Evolutionary conservation across 2,797 vertebrate genomes (phyloP), one percentile per base, ranked within the genome.

Genomic region (Cheracebus regulus): DNA sequence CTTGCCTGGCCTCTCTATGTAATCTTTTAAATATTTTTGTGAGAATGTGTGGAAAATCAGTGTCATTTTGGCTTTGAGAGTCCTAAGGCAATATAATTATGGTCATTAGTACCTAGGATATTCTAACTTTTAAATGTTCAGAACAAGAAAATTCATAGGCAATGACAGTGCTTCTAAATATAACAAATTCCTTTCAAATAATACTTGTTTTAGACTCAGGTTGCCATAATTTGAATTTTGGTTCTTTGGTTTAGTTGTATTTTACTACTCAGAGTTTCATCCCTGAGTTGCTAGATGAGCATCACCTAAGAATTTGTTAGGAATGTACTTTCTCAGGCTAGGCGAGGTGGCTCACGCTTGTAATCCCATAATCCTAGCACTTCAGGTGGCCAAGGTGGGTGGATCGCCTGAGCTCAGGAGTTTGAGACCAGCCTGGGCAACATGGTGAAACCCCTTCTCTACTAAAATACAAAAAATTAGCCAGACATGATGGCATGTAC

Each of bases 51-150:
- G 44, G 78, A 93, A 36, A 14, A 57, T 95, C 39, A 73, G 30
- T 52, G 75, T 15, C 67, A 72, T 87, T 88, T 88, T 73, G 41
- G 26, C 58, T 78, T 92, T 88, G 67, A 86, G 28, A 76, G 9
- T 92, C 24, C 75, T 85, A 19, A 86, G 2, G 8, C 58, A 92
- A 3, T 87, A 44, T 79, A 58, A 82, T 90, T 79, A 87, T 19
- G 36, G 67, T 81, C 86, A 19, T 89, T 91, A 86, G 22, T n/a
- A 41, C 6, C 85, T 64, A 80, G 57, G 79, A 87, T 87, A 84
- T 89, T 46, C 41, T 88, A 58, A 85, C 8, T 90, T 93, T 95
- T 80, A 78, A 67, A 41, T 89, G 14, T 90, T 97, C 50, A 89
- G 57, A 92, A 80, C 39, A 85, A 93, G 70, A 79, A 76, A 76